Evolutionary conservation across 2,888 invertebrate genomes (phyloP), one percentile per base, ranked within the genome.

Genomic region (Drosophila gaucha): DNA sequence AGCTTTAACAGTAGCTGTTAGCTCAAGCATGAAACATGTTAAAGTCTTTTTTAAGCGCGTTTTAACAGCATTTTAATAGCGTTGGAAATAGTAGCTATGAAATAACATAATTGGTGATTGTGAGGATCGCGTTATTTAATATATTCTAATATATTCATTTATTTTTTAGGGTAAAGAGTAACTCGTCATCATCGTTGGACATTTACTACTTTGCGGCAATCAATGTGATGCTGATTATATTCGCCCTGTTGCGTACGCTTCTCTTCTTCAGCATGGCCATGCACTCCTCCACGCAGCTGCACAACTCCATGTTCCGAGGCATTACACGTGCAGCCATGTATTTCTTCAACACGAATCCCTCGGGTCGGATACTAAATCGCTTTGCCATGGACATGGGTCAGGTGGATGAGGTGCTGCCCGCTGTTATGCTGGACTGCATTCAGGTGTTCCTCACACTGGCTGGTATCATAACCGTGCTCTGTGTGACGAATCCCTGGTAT

Each of bases 331-430:
- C 96, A 0, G 94, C 96, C 0, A 96, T 97, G 94, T 92, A 94
- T 28, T 98, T 98, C 92, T 98, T 98, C 92, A 96, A 97, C 89
- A 94, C 94, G 1, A 98, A 97, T 91, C 96, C 97, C 0, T 95
- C 95, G 0, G 96, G 96, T 0, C 92, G 96, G 30, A 95, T 98
- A 71, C 92, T 98, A 41, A 98, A 97, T 91, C 93, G 98, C 24
- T 97, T 98, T 91, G 96, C 97, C 0, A 97, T 97, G 91, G 98
- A 98, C 86, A 95, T 97, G 93, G 97, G 92, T 2, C 76, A 93
- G 92, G 74, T 94, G 90, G 92, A 92, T 73, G 92, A 92, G 70
- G 78, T 89, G 12, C 59, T 92, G 60, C 92, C 92, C 2, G 72
- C 88, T 2, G 91, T 91, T 0, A 89, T 92, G 89, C 84, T 92